These are phyloP conservation scores for Sebastes kiyomatsui DNA, from an alignment of 2,797 vertebrate genomes.

Conservation along the genomic window DNA sequence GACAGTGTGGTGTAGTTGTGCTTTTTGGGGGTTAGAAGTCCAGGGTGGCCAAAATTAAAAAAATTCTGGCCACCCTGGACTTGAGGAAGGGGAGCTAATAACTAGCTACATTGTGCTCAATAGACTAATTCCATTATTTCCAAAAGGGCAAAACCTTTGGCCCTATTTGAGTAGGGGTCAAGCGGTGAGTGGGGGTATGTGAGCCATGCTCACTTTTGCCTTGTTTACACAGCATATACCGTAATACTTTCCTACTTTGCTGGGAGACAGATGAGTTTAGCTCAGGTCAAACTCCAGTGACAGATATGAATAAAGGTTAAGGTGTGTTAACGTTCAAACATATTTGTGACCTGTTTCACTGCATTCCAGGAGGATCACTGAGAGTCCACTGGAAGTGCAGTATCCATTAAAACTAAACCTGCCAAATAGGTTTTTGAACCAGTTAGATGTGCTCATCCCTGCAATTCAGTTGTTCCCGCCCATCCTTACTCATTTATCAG, in stretches of 20 bases:
- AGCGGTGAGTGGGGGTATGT: no score
- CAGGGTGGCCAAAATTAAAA: no score
- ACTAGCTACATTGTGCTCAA: no score
- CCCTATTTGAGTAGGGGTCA: no score
- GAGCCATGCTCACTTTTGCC: no score
- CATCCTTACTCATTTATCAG: slow-evolving; percentile 38
- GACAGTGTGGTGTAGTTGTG: no score
- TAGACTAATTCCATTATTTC: no score
- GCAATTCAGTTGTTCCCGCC: neutral
- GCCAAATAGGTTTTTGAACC: slow-evolving; percentile 15
- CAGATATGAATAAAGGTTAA: neutral
- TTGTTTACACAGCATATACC: neutral
- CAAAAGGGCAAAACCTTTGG: no score
- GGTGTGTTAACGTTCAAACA: neutral
- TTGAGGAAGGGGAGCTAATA: no score
- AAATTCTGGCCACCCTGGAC: no score
- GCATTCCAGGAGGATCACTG: slow-evolving; percentile 36
- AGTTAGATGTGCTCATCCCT: neutral
- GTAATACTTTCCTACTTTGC: neutral
- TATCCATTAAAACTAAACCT: slow-evolving; percentile 7
- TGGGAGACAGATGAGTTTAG: neutral
- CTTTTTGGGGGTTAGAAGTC: no score
- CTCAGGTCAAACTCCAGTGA: neutral
- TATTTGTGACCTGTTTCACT: slow-evolving; percentile 30
- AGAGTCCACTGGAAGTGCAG: neutral